phyloP scores from a whole-genome alignment of 1,140 invertebrate genomes.

The Pseudomyrmex gracilis region DNA sequence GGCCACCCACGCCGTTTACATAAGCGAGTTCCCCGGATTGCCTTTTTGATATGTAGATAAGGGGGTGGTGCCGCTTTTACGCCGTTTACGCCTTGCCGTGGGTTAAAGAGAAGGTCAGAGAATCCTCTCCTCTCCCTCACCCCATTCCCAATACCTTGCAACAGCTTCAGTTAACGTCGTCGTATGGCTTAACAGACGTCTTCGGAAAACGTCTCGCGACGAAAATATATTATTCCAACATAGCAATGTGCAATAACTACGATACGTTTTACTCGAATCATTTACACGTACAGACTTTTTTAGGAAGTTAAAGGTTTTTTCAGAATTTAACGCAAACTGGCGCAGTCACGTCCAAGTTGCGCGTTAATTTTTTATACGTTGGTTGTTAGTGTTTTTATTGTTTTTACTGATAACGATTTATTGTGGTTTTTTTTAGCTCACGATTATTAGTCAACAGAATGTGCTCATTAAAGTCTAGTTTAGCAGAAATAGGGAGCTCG shows the following conservation, averaged over 20 bases:
- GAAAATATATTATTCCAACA: constrained; percentile 33
- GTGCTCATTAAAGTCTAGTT: constrained; percentile 23
- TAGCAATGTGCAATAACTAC: constrained; percentile 34
- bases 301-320: background rate
- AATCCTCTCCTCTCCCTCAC: background rate
- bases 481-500: constrained; percentile 42
- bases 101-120: constrained; percentile 57
- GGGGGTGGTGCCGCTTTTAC: constrained; percentile 82
- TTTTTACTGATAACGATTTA: background rate
- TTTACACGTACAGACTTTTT: background rate
- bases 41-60: constrained; percentile 87
- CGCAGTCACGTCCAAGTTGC: too few relatives aligned
- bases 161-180: constrained; percentile 46
- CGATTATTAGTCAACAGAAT: constrained; percentile 17
- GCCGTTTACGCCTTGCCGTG: constrained; percentile 81
- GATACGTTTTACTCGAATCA: background rate
- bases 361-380: too few relatives aligned
- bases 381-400: too few relatives aligned
- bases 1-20: constrained; percentile 84
- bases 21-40: constrained; percentile 86
- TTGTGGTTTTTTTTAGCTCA: too few relatives aligned
- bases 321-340: background rate
- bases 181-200: constrained; percentile 15
- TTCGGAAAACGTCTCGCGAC: constrained; percentile 3
- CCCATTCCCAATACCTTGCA: constrained; percentile 47